Evolutionary conservation across 2,113 vertebrate genomes (phyloP).

Genomic region (Crocuta crocuta): DNA sequence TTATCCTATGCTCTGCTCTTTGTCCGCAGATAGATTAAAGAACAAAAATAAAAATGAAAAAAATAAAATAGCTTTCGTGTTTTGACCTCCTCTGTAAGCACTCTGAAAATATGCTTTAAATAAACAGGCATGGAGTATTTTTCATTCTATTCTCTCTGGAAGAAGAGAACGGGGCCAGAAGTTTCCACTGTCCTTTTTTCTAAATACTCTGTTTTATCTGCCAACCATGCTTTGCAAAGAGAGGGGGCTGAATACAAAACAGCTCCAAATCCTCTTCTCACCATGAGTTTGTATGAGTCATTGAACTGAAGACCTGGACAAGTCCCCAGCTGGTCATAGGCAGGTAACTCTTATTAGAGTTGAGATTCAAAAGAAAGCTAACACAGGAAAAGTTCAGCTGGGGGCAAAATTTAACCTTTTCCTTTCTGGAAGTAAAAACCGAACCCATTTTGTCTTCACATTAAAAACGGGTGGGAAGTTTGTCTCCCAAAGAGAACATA

Average conservation of each 20-base stretch:
- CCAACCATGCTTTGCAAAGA: neutral
- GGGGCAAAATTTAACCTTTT: neutral
- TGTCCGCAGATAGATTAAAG: neutral
- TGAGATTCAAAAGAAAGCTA: slow-evolving; percentile 45
- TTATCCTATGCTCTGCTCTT: neutral
- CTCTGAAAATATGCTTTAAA: slow-evolving; percentile 36
- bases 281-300: neutral
- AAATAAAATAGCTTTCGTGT: neutral
- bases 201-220: neutral
- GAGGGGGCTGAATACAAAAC: neutral
- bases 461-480: neutral
- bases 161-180: slow-evolving; percentile 3
- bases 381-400: neutral
- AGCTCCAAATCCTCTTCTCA: neutral
- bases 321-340: neutral
- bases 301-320: neutral
- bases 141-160: neutral
- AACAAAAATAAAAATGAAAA: neutral
- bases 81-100: neutral
- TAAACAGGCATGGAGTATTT: neutral
- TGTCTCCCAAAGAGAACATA: neutral
- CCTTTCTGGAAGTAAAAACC: neutral
- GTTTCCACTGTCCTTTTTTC: slow-evolving; percentile 10
- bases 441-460: neutral
- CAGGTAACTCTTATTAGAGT: neutral